Base-by-base conservation (phyloP, 2,888 invertebrate genomes). In the Chloroclysta siterata region DNA sequence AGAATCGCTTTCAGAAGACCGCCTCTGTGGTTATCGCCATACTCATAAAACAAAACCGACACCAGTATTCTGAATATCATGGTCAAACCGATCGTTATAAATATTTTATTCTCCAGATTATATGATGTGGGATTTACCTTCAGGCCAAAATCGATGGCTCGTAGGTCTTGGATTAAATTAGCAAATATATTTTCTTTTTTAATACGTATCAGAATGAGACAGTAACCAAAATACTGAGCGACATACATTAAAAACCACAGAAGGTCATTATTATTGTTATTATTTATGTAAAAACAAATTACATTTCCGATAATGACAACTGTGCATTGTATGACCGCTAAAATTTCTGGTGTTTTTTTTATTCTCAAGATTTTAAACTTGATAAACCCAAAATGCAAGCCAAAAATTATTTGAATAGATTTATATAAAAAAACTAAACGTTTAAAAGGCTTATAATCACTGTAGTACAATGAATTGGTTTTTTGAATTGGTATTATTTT, bases 321-420 rank as follows among this genome's bases (percentile, higher is more conserved):
- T 14, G 13, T 13, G 46, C 52, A 28, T 46, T 15, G 36, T 5
- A 46, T 5, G 6, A 53, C 4, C n/a, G 46, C n/a, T 13, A 53
- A 46, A 7, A 52, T 11, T 53, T 53, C 39, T 2, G 5, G 0
- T 5, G 48, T 10, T 5, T 39, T 5, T 3, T 41, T 47, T 17
- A 13, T 8, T 29, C 46, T 28, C 2, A 14, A 3, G 11, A 11
- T 13, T 17, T 53, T 48, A 0, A 41, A 29, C 14, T 53, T 7
- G 2, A 47, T 15, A 17, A 60, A 60, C 7, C 60, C 60, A n/a
- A 60, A 60, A 28, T 60, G 29, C 14, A 53, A 53, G 2, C 59
- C 39, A 8, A 46, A 53, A 15, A 53, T 1, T 0, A 59, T 13
- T 8, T 53, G 28, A 1, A 11, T 3, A 0, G 15, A 2, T 29